Percentiles rank a stretch among this genome's conserved stretches.
These are phyloP conservation scores for Procambarus virginalis DNA, from an alignment of 1,140 invertebrate genomes.

Conservation along the genomic window DNA sequence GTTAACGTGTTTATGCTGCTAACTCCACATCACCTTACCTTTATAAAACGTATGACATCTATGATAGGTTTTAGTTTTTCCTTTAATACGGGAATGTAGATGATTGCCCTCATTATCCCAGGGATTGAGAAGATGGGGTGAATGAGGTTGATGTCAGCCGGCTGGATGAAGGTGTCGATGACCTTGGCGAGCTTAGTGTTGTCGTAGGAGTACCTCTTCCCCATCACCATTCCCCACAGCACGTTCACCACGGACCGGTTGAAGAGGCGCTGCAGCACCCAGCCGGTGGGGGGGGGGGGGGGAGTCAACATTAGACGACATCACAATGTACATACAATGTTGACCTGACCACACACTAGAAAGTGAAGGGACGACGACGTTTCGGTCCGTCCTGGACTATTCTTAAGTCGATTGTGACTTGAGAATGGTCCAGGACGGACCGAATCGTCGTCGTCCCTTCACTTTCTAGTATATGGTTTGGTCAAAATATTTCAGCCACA, in stretches of 20 bases:
- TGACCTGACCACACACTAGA: no score
- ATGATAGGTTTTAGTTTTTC: background rate
- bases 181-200: conserved; percentile 80
- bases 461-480: no score
- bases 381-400: no score
- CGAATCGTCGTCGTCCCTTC: no score
- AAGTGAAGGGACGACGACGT: no score
- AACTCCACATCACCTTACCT: background rate
- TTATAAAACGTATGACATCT: background rate
- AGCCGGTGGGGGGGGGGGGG: no score
- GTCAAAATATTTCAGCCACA: no score
- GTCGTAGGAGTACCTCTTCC: conserved; percentile 78
- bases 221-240: conserved; percentile 90
- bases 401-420: no score
- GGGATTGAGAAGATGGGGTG: conserved; percentile 92
- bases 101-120: conserved; percentile 73
- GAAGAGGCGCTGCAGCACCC: conserved; percentile 72
- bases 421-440: no score
- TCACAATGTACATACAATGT: no score
- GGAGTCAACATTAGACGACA: no score
- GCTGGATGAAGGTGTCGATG: conserved; percentile 80
- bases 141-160: conserved; percentile 76
- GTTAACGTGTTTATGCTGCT: no score
- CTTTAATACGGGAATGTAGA: background rate
- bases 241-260: conserved; percentile 82